Percentiles rank a stretch among this genome's conserved stretches.
Conservation (phyloP, 2,113 vertebrate genomes). For the Addax nasomaculatus region DNA sequence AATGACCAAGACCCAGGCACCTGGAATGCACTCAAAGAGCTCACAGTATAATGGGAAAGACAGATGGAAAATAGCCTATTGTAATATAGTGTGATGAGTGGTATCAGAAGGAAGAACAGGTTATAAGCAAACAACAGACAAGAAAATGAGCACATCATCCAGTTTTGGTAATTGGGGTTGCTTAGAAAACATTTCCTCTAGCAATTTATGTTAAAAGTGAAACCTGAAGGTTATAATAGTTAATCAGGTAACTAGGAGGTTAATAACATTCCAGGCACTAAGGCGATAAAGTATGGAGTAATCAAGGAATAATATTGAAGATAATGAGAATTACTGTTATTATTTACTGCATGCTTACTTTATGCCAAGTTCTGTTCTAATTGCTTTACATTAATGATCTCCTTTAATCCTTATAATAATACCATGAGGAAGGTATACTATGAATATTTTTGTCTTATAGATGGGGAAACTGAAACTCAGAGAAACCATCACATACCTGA, state of each 20-base stretch:
- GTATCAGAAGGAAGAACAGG: not conserved
- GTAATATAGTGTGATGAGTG: not conserved
- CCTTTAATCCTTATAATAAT: not conserved
- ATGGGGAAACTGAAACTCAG: not conserved
- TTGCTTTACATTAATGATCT: not conserved
- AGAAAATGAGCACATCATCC: not conserved
- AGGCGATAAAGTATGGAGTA: not conserved
- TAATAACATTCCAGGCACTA: not conserved
- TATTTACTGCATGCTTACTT: not conserved
- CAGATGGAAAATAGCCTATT: not conserved
- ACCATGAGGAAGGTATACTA: not conserved
- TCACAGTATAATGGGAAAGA: not conserved
- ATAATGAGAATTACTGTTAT: not conserved
- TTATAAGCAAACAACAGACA: not conserved
- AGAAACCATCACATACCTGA: not conserved
- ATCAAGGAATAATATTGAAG: not conserved
- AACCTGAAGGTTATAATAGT: not conserved
- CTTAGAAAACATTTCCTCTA: not conserved
- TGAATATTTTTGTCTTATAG: not conserved
- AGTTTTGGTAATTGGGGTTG: not conserved
- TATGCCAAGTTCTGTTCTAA: not conserved
- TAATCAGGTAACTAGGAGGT: not conserved
- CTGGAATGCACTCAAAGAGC: not conserved
- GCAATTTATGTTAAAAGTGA: slow-evolving; percentile 16
- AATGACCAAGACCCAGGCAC: not conserved